Percentiles rank a stretch among this genome's conserved stretches.
phyloP scores from a whole-genome alignment of 2,797 vertebrate species.

The Steatocranus sp. region DNA sequence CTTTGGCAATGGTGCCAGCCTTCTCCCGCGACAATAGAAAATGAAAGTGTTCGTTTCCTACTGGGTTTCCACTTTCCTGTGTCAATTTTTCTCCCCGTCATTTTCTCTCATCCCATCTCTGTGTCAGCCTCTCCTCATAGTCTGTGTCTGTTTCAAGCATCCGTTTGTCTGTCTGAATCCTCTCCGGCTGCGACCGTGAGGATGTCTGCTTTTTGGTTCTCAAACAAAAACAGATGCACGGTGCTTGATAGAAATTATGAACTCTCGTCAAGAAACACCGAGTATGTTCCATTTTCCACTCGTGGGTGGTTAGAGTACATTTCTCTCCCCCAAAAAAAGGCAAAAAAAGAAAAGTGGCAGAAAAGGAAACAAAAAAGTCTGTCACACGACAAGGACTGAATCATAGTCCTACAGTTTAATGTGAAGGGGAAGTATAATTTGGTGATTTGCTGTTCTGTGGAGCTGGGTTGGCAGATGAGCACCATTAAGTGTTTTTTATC shows the following conservation, averaged over 20 bases:
- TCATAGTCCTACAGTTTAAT: slow-evolving; percentile 10
- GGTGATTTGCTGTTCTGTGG: not conserved
- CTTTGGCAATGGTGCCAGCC: not conserved
- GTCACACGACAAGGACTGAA: not conserved
- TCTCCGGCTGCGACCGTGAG: slow-evolving; percentile 10
- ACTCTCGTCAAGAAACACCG: slow-evolving; percentile 18
- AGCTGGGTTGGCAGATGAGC: not conserved
- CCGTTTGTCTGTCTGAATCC: not conserved
- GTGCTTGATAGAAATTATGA: slow-evolving; percentile 27
- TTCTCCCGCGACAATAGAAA: not conserved
- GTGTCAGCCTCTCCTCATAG: not conserved
- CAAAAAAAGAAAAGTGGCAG: not conserved
- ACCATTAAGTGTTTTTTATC: slow-evolving; percentile 1
- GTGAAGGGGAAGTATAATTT: slow-evolving; percentile 23
- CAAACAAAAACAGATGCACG: slow-evolving; percentile 34
- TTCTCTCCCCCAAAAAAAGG: not conserved
- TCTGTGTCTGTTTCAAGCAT: not conserved
- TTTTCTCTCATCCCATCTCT: slow-evolving; percentile 3
- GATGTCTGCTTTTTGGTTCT: slow-evolving; percentile 21
- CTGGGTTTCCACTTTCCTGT: not conserved
- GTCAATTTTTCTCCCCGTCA: slow-evolving; percentile 2
- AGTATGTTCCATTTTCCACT: slow-evolving; percentile 4
- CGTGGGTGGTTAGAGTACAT: not conserved
- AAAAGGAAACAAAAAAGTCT: slow-evolving; percentile 1
- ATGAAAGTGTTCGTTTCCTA: not conserved